Evolutionary conservation across 2,888 invertebrate genomes (phyloP).

Genomic region (Chrysolina haemoptera): DNA sequence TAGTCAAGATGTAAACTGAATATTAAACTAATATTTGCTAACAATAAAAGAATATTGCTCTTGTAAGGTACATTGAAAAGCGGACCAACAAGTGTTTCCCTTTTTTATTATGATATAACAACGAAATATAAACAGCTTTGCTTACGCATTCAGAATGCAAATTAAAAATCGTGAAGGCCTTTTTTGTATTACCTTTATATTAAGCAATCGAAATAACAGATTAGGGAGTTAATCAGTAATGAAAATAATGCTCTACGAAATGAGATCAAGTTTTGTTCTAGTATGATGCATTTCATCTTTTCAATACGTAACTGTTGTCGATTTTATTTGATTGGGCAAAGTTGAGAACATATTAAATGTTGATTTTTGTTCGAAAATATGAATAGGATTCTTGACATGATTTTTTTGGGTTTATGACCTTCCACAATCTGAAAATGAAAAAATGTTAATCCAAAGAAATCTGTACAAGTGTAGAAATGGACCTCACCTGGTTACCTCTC

Average conservation of each 20-base stretch:
- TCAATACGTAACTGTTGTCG: too few species aligned
- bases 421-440: too few species aligned
- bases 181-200: conserved; percentile 9
- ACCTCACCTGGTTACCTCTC: too few species aligned
- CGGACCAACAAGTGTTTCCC: conserved; percentile 37
- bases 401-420: too few species aligned
- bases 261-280: background rate
- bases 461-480: too few species aligned
- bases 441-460: too few species aligned
- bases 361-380: too few species aligned
- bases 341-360: too few species aligned
- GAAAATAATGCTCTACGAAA: background rate
- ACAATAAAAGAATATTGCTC: conserved; percentile 45
- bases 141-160: conserved; percentile 22
- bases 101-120: conserved; percentile 32
- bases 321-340: too few species aligned
- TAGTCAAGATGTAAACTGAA: conserved; percentile 46
- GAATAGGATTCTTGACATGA: too few species aligned
- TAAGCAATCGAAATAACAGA: conserved; percentile 6
- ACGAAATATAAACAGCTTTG: conserved; percentile 29
- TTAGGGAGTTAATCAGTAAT: background rate
- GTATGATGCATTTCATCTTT: background rate
- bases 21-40: conserved; percentile 53
- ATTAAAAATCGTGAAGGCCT: conserved; percentile 11
- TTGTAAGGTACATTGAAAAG: conserved; percentile 29